Evolutionary conservation across 2,113 vertebrate species (phyloP).

Genomic region (Syrrhaptes paradoxus): DNA sequence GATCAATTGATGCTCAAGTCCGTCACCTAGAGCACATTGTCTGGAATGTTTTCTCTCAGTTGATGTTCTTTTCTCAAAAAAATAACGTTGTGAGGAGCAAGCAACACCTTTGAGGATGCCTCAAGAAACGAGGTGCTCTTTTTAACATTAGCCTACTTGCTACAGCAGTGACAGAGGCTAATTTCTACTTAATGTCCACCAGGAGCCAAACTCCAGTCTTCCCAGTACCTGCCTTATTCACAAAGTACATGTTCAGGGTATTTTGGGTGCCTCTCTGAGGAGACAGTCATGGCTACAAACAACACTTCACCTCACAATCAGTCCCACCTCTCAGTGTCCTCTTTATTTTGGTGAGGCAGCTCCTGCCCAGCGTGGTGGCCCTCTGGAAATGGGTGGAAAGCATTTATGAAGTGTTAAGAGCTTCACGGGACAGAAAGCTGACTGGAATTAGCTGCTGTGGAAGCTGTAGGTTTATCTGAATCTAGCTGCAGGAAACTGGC

Average conservation of each 20-base stretch:
- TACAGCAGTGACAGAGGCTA: not conserved
- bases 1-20: not conserved
- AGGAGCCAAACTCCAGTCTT: not conserved
- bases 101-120: not conserved
- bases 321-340: not conserved
- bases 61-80: not conserved
- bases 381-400: not conserved
- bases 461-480: not conserved
- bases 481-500: not conserved
- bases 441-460: not conserved
- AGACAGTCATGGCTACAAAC: not conserved
- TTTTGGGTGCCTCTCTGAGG: not conserved
- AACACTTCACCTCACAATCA: not conserved
- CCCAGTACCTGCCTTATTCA: not conserved
- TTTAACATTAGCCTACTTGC: not conserved
- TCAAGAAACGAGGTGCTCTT: not conserved
- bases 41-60: not conserved
- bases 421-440: not conserved
- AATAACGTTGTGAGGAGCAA: not conserved
- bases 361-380: accelerated
- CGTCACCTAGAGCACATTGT: not conserved
- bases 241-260: not conserved
- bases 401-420: not conserved
- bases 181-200: not conserved
- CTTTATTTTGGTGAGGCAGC: not conserved